phyloP scores from a whole-genome alignment of 2,888 invertebrate species.

The Oligia strigilis region DNA sequence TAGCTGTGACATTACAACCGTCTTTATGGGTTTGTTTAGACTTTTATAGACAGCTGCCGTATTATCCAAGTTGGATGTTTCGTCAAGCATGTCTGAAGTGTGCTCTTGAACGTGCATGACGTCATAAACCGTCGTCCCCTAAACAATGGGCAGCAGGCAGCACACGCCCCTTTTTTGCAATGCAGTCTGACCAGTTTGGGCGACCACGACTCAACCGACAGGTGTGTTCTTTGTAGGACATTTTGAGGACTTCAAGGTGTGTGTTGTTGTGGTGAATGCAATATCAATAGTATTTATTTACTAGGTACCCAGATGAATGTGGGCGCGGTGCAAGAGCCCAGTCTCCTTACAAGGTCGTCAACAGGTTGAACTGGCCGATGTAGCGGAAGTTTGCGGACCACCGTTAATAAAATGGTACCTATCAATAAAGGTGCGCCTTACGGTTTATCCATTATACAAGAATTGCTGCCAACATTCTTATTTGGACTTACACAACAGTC shows the following conservation, averaged over 20 bases:
- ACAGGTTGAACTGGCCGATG: slow-evolving; percentile 62
- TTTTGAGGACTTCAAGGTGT: slow-evolving; percentile 58
- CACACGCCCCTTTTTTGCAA: slow-evolving; percentile 66
- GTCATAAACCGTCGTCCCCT: slow-evolving; percentile 47
- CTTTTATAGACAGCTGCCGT: slow-evolving; percentile 45
- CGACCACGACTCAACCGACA: slow-evolving; percentile 49
- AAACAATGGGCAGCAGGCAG: slow-evolving; percentile 59
- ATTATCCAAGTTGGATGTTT: slow-evolving; percentile 19
- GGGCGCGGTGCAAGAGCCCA: slow-evolving; percentile 42
- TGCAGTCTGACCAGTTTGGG: slow-evolving; percentile 63
- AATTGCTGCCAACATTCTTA: slow-evolving; percentile 48
- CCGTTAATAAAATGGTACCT: slow-evolving; percentile 66
- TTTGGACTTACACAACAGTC: slow-evolving; percentile 52
- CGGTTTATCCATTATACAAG: slow-evolving; percentile 62
- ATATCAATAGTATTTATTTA: slow-evolving; percentile 42
- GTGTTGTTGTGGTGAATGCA: slow-evolving; percentile 52
- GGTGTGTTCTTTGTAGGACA: slow-evolving; percentile 62
- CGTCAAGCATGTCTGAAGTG: slow-evolving; percentile 16
- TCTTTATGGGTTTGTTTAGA: slow-evolving; percentile 29
- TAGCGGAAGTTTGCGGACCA: slow-evolving; percentile 62
- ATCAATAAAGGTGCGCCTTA: slow-evolving; percentile 65
- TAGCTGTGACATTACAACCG: slow-evolving; percentile 32
- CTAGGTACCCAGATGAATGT: slow-evolving; percentile 26
- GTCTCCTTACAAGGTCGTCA: slow-evolving; percentile 67
- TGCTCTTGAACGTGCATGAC: slow-evolving; percentile 52